Conservation (phyloP, 2,888 invertebrate species). For the Latheticus oryzae region DNA sequence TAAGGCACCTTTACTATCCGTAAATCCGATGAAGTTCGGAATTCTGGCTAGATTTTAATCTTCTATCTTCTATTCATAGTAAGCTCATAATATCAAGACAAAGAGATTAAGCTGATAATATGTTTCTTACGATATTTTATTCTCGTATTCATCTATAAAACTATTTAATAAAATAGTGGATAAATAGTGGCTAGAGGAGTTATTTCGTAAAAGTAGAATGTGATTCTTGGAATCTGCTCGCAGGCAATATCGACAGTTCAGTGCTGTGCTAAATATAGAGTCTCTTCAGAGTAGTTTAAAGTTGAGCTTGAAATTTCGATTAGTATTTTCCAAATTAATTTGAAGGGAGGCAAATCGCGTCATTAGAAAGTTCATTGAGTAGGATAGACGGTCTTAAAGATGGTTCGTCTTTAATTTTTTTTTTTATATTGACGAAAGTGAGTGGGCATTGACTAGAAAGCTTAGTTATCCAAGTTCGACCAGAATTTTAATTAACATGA, state of each 20-base stretch:
- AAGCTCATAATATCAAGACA: no score
- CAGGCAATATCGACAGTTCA: conserved; percentile 29
- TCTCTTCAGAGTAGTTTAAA: conserved; percentile 28
- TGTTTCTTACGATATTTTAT: no score
- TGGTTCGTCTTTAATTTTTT: conserved; percentile 19
- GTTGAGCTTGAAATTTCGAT: conserved; percentile 34
- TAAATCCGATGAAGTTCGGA: no score
- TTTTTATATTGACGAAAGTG: conserved; percentile 25
- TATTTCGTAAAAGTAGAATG: conserved; percentile 22
- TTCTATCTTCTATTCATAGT: no score
- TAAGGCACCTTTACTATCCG: no score
- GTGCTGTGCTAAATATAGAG: conserved; percentile 29
- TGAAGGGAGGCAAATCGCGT: conserved; percentile 13
- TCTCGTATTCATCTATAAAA: no score
- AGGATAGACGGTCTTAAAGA: conserved; percentile 14
- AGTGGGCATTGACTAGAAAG: conserved; percentile 27
- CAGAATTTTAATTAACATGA: no score
- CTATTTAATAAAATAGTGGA: no score
- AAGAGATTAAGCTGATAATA: no score
- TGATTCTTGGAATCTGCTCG: conserved; percentile 19
- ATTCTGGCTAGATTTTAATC: no score
- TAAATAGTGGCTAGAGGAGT: no score
- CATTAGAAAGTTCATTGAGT: conserved; percentile 20
- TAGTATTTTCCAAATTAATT: conserved; percentile 33
- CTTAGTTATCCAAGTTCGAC: conserved; percentile 27